These are phyloP conservation scores for Microtus pennsylvanicus DNA, from an alignment of 2,113 vertebrate genomes.

Conservation along the genomic window DNA sequence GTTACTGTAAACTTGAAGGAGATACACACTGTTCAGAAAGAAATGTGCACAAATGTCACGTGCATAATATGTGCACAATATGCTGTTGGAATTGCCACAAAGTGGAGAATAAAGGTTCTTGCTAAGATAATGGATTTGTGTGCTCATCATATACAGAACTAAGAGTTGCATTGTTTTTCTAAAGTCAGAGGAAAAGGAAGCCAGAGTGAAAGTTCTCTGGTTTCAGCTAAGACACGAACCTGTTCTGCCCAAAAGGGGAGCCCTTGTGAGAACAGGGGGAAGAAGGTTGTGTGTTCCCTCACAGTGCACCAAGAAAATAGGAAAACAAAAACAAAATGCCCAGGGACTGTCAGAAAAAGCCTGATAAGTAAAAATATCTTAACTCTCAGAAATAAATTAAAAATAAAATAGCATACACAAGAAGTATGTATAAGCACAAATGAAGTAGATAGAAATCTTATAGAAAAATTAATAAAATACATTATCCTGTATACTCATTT, in stretches of 20 bases:
- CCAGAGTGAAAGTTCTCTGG: not conserved
- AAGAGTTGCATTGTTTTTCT: not conserved
- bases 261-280: not conserved
- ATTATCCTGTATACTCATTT: not conserved
- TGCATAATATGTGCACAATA: not conserved
- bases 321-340: not conserved
- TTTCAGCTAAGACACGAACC: not conserved
- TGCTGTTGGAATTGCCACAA: not conserved
- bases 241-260: not conserved
- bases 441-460: not conserved
- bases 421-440: not conserved
- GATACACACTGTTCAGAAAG: not conserved
- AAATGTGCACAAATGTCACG: not conserved
- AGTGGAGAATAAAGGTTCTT: not conserved
- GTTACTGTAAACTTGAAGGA: not conserved
- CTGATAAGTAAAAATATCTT: not conserved
- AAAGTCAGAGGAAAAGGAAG: not conserved
- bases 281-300: not conserved
- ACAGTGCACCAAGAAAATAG: not conserved
- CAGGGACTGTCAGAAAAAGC: not conserved
- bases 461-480: not conserved
- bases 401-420: not conserved
- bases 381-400: not conserved
- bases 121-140: not conserved
- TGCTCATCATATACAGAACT: not conserved